phyloP scores from a whole-genome alignment of 2,797 vertebrate genomes.

The Lepidocolaptes lacrymiger region DNA sequence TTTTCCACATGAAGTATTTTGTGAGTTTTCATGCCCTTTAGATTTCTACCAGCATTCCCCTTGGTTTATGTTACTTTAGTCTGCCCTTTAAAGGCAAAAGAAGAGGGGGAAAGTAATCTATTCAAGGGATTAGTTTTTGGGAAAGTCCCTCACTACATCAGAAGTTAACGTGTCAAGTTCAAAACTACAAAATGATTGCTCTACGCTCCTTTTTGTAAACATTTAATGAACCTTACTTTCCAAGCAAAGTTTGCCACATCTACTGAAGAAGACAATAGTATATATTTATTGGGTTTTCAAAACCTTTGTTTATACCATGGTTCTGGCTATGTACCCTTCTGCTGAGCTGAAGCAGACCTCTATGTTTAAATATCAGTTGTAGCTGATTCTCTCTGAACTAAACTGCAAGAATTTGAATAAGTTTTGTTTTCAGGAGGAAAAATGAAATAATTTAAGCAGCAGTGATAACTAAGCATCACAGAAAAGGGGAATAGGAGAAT shows the following conservation, averaged over 20 bases:
- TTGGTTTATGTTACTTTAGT: conserved; percentile 38
- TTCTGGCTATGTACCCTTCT: neutral
- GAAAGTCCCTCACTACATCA: neutral
- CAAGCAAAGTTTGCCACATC: neutral
- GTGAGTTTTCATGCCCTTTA: conserved; percentile 45
- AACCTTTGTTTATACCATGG: neutral
- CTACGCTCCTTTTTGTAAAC: neutral
- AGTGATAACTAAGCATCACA: neutral
- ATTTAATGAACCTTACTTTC: neutral
- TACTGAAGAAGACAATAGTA: neutral
- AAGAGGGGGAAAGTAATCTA: accelerated
- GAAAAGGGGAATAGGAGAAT: neutral
- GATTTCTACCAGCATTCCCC: conserved; percentile 39
- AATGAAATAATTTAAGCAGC: neutral
- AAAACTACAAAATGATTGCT: neutral
- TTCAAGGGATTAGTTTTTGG: neutral
- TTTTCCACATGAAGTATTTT: conserved; percentile 24
- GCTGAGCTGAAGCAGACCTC: neutral
- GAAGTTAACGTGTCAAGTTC: neutral
- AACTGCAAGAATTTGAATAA: neutral
- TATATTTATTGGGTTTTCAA: neutral
- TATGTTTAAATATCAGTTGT: neutral
- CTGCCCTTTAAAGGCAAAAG: neutral
- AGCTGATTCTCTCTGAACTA: neutral
- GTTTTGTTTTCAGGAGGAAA: neutral